Conservation (phyloP, 2,113 vertebrate genomes). For the Ictalurus punctatus region DNA sequence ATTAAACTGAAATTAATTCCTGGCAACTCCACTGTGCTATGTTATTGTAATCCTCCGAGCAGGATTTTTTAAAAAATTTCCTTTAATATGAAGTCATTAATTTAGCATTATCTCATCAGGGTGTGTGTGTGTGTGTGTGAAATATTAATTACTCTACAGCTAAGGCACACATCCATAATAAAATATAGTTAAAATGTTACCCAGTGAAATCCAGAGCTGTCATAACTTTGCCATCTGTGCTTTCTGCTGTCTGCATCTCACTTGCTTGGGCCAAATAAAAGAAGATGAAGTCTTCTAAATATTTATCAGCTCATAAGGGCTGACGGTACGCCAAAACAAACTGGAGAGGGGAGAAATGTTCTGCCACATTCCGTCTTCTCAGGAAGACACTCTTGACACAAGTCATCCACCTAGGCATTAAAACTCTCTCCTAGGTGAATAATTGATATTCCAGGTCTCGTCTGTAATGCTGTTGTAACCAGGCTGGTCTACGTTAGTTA, state of each 20-base stretch:
- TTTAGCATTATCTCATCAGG: not conserved
- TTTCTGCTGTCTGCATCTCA: conserved; percentile 53
- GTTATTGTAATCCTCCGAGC: not conserved
- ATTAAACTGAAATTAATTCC: not conserved
- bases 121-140: not conserved
- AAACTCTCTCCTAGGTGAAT: conserved; percentile 3
- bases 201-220: conserved; percentile 20
- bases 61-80: not conserved
- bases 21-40: not conserved
- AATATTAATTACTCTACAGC: conserved; percentile 28
- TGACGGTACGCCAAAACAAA: conserved; percentile 56
- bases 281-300: conserved; percentile 57
- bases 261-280: conserved; percentile 58
- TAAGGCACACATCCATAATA: conserved; percentile 33
- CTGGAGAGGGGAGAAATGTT: conserved; percentile 35
- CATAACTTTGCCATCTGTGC: conserved; percentile 50
- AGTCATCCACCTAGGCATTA: conserved; percentile 16
- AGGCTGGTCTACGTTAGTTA: not conserved
- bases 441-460: conserved; percentile 28
- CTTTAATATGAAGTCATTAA: not conserved
- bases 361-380: conserved; percentile 35
- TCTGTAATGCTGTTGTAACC: conserved; percentile 11
- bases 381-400: conserved; percentile 32
- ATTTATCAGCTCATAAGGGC: conserved; percentile 55
- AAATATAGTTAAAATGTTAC: conserved; percentile 40